A percentile compares a stretch with the other conserved stretches of the same genome.
Conservation (phyloP, 2,888 invertebrate species). For the Toxonevra muliebris region DNA sequence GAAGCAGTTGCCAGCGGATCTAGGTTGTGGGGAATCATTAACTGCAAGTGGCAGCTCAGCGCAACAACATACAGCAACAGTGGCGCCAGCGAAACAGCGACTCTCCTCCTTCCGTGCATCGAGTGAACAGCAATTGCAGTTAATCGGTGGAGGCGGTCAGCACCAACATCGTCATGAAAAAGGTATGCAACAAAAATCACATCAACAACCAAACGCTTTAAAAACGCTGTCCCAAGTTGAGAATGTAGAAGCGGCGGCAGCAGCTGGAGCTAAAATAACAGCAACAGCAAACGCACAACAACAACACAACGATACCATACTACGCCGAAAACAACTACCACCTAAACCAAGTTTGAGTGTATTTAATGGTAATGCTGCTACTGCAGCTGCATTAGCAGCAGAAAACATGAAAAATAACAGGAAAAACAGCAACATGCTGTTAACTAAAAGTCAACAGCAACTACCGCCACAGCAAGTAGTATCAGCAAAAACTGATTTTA, state of each 20-base stretch:
- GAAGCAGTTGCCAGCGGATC: slow-evolving; percentile 55
- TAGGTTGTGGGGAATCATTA: slow-evolving; percentile 33
- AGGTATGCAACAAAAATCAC: slow-evolving; percentile 52
- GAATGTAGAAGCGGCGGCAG: slow-evolving; percentile 10
- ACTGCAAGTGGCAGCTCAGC: slow-evolving; percentile 33
- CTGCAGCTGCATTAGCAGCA: slow-evolving; percentile 20
- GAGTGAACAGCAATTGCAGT: slow-evolving; percentile 61
- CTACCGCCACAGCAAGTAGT: slow-evolving; percentile 39
- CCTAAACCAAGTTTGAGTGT: slow-evolving; percentile 57
- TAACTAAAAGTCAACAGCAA: slow-evolving; percentile 25
- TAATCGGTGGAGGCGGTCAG: slow-evolving; percentile 48
- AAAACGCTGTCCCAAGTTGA: neutral
- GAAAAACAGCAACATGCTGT: neutral
- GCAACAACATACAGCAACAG: slow-evolving; percentile 53
- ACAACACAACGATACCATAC: slow-evolving; percentile 39
- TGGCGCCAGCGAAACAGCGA: slow-evolving; percentile 63
- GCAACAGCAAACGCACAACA: slow-evolving; percentile 33
- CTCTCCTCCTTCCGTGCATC: slow-evolving; percentile 63
- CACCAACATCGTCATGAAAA: slow-evolving; percentile 40
- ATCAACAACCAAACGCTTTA: slow-evolving; percentile 32
- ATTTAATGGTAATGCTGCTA: slow-evolving; percentile 46
- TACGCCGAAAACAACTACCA: slow-evolving; percentile 50
- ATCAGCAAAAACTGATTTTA: slow-evolving; percentile 55
- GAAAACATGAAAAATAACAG: neutral
- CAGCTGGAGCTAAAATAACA: slow-evolving; percentile 33